Evolutionary conservation across 2,797 vertebrate genomes (phyloP).

Genomic region (Microchirus variegatus): DNA sequence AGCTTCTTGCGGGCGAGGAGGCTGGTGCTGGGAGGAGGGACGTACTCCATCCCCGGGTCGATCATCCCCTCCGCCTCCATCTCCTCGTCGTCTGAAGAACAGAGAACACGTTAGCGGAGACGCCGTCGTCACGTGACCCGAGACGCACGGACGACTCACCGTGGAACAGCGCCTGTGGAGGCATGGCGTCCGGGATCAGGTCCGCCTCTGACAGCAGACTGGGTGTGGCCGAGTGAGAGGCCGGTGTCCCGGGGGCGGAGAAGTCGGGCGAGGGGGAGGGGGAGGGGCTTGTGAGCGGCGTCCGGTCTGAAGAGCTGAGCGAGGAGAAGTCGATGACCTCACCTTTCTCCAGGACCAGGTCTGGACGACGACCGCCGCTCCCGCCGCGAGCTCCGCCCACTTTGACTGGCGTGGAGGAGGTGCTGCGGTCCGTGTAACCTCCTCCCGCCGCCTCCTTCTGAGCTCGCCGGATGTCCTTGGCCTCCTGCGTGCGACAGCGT

Average conservation of each 20-base stretch:
- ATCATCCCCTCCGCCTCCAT: conserved; percentile 92
- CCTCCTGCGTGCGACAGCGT: conserved; percentile 93
- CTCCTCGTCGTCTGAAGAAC: conserved; percentile 90
- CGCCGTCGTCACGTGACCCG: no score
- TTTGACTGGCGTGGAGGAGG: conserved; percentile 90
- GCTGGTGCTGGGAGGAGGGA: conserved; percentile 81
- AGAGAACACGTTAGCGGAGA: not conserved
- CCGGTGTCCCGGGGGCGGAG: conserved; percentile 92
- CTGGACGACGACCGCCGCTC: conserved; percentile 72
- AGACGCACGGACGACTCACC: conserved; percentile 71
- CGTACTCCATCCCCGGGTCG: conserved; percentile 94
- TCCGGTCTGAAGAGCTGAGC: conserved; percentile 93
- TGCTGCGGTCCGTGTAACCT: conserved; percentile 79
- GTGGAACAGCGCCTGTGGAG: conserved; percentile 94
- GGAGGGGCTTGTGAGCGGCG: conserved; percentile 92
- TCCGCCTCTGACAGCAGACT: conserved; percentile 95
- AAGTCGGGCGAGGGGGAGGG: conserved; percentile 94
- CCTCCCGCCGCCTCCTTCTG: conserved; percentile 89
- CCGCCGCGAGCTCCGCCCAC: conserved; percentile 73
- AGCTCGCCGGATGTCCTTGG: conserved; percentile 94
- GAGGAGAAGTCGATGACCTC: conserved; percentile 97
- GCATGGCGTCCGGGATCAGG: conserved; percentile 96
- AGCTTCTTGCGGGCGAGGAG: conserved; percentile 86
- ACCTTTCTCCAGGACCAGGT: conserved; percentile 90
- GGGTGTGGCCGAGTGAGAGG: conserved; percentile 93